Conservation (phyloP, 2,797 vertebrate genomes). For the Agapornis canus region DNA sequence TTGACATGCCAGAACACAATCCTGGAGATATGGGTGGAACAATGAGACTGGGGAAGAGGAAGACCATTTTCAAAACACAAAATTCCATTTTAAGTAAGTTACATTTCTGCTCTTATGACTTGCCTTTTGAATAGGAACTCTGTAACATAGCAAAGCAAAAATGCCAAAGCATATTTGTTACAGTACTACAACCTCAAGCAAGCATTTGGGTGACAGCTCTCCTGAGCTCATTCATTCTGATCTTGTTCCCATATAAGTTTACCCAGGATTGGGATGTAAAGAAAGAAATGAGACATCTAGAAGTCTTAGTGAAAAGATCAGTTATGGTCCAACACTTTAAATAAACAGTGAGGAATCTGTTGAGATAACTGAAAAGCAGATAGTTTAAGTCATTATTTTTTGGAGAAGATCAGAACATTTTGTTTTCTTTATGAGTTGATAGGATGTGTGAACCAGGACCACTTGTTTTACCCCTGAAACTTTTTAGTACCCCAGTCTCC, state of each 20-base stretch:
- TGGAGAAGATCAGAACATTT: background rate
- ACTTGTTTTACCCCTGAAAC: background rate
- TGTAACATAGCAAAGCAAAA: background rate
- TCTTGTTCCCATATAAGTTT: background rate
- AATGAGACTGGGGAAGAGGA: conserved; percentile 81
- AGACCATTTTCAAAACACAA: conserved; percentile 78
- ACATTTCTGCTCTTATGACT: background rate
- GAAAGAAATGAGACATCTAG: background rate
- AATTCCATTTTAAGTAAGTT: conserved; percentile 80
- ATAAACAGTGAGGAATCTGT: background rate
- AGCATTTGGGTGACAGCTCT: background rate
- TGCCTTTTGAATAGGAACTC: background rate
- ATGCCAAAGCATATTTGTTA: background rate
- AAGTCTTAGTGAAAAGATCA: background rate
- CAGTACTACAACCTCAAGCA: background rate
- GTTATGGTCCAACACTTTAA: background rate
- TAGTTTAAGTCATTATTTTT: background rate
- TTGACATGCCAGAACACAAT: conserved; percentile 82
- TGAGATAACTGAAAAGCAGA: background rate
- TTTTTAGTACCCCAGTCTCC: background rate
- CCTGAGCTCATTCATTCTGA: background rate
- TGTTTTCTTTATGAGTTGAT: background rate
- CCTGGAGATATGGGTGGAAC: conserved; percentile 80
- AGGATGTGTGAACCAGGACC: background rate
- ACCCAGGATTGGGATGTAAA: background rate